phyloP scores from a whole-genome alignment of 2,797 vertebrate genomes.

The Neopelma chrysocephalum region DNA sequence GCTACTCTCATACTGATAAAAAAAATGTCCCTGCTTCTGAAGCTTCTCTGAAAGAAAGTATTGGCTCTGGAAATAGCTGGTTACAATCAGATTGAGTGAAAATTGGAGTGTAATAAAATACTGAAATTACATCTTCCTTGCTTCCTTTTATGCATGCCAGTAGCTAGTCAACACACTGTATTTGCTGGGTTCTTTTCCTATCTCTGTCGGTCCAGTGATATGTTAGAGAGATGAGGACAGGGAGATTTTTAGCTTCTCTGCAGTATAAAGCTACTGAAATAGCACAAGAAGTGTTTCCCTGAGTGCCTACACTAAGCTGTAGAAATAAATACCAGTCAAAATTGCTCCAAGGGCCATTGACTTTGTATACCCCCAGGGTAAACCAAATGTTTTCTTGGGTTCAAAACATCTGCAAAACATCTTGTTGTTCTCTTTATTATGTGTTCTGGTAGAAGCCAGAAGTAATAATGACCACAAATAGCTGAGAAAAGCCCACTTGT shows the following conservation, averaged over 20 bases:
- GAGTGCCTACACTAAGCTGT: background rate
- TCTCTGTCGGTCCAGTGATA: background rate
- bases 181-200: background rate
- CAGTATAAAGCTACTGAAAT: background rate
- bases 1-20: background rate
- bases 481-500: background rate
- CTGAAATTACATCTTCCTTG: constrained; percentile 43
- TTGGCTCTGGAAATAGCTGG: constrained; percentile 30
- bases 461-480: background rate
- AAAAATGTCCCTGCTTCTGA: background rate
- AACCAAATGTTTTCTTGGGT: background rate
- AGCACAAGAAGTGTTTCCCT: background rate
- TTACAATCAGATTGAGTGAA: constrained; percentile 44
- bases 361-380: background rate
- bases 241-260: background rate
- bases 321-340: constrained; percentile 20
- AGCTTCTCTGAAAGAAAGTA: background rate
- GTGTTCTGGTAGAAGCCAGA: background rate
- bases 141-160: constrained; percentile 14
- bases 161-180: background rate
- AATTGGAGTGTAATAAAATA: constrained; percentile 49
- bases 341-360: background rate
- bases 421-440: background rate
- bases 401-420: background rate
- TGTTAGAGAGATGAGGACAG: background rate